These are phyloP conservation scores for Philopedon plagiatum DNA, from an alignment of 2,888 invertebrate species.

Conservation along the genomic window DNA sequence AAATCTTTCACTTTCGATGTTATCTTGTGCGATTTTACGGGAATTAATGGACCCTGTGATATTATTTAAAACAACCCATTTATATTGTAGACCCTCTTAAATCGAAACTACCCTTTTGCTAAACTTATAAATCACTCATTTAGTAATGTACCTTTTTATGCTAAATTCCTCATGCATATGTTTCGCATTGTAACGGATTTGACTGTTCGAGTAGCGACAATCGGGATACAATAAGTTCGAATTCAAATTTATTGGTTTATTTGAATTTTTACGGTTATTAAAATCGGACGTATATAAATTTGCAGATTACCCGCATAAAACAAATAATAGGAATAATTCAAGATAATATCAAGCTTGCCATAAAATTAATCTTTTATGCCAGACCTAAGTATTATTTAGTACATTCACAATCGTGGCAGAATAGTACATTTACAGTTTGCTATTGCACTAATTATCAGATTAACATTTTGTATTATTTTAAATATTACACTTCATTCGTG, in stretches of 20 bases:
- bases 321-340: neutral
- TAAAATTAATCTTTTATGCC: neutral
- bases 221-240: slow-evolving; percentile 27
- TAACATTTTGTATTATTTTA: too few species aligned
- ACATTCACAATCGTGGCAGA: too few species aligned
- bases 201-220: slow-evolving; percentile 53
- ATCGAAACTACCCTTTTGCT: slow-evolving; percentile 52
- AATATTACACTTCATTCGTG: too few species aligned
- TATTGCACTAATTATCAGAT: too few species aligned
- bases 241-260: slow-evolving; percentile 47
- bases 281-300: slow-evolving; percentile 9
- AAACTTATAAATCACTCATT: slow-evolving; percentile 50
- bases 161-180: slow-evolving; percentile 48
- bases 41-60: slow-evolving; percentile 69
- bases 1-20: slow-evolving; percentile 47
- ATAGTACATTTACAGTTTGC: too few species aligned
- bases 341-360: neutral
- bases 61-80: slow-evolving; percentile 63
- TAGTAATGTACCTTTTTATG: slow-evolving; percentile 44
- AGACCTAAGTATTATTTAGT: too few species aligned
- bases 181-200: slow-evolving; percentile 50
- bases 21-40: slow-evolving; percentile 61
- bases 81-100: slow-evolving; percentile 59
- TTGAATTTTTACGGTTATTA: slow-evolving; percentile 39
- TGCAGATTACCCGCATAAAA: slow-evolving; percentile 13